A percentile compares a stretch with the other conserved stretches of the same genome.
Conservation (phyloP, 2,797 vertebrate species). For the Austrolebias charrua region DNA sequence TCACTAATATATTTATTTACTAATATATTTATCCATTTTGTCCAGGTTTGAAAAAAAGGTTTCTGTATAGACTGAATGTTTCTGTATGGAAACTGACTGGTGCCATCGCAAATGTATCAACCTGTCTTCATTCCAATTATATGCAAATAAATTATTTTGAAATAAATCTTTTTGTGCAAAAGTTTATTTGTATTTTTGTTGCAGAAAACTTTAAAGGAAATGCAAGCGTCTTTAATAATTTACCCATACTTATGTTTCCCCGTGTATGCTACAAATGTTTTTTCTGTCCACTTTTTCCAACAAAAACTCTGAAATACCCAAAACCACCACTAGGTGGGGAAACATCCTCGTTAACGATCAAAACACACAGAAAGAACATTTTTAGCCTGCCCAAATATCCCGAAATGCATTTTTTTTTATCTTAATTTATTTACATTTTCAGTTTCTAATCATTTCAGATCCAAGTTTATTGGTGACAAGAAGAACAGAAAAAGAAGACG, state of each 20-base stretch:
- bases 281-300: too few species aligned
- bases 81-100: conserved; percentile 75
- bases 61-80: conserved; percentile 80
- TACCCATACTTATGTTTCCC: background rate
- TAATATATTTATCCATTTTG: conserved; percentile 99
- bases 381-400: too few species aligned
- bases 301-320: too few species aligned
- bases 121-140: conserved; percentile 83
- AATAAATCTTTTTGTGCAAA: conserved; percentile 61
- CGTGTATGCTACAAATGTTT: too few species aligned
- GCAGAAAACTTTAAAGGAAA: background rate
- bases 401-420: too few species aligned
- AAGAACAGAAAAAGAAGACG: too few species aligned
- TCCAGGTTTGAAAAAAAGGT: conserved; percentile 80
- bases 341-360: too few species aligned
- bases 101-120: conserved; percentile 82
- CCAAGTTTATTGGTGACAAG: too few species aligned
- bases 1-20: conserved; percentile 99
- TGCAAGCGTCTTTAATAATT: background rate
- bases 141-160: conserved; percentile 88
- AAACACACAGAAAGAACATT: too few species aligned
- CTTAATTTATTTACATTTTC: too few species aligned
- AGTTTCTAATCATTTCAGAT: too few species aligned
- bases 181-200: background rate
- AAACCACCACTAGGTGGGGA: too few species aligned